A percentile compares a stretch with the other conserved stretches of the same genome.
These are phyloP conservation scores for Ornithorhynchus anatinus DNA, from an alignment of 2,113 vertebrate genomes.

Conservation along the genomic window DNA sequence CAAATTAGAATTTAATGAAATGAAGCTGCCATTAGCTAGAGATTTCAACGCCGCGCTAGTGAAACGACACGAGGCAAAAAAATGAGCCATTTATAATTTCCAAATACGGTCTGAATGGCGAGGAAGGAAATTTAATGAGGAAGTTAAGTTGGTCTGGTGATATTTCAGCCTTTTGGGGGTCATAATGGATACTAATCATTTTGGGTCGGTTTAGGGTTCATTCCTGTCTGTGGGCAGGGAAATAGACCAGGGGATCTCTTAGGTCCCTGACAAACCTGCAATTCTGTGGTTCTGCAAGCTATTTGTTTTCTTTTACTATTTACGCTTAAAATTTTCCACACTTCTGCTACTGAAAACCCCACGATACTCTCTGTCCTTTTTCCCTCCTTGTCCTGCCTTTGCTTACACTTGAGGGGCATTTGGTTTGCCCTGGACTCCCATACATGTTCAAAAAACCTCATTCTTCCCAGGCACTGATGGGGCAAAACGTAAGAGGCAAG, in stretches of 20 bases:
- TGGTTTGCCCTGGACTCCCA: no score
- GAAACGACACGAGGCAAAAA: background rate
- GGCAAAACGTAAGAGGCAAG: background rate
- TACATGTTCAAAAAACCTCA: background rate
- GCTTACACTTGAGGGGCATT: no score
- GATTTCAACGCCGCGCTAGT: background rate
- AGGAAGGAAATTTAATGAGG: background rate
- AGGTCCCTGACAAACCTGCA: background rate
- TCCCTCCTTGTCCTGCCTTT: no score
- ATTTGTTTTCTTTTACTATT: no score
- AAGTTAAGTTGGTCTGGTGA: no score
- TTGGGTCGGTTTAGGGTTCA: background rate
- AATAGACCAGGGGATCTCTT: background rate
- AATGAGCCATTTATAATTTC: background rate
- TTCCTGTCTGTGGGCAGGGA: background rate
- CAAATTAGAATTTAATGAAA: background rate
- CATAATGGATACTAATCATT: background rate
- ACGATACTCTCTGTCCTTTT: no score
- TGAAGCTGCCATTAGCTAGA: background rate
- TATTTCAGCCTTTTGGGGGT: no score
- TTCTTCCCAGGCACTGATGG: background rate
- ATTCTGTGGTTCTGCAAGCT: no score
- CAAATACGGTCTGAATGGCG: background rate
- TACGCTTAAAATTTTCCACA: no score
- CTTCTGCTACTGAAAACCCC: no score